Conservation (phyloP, 2,888 invertebrate species). For the Pycnomerus fuliginosus region DNA sequence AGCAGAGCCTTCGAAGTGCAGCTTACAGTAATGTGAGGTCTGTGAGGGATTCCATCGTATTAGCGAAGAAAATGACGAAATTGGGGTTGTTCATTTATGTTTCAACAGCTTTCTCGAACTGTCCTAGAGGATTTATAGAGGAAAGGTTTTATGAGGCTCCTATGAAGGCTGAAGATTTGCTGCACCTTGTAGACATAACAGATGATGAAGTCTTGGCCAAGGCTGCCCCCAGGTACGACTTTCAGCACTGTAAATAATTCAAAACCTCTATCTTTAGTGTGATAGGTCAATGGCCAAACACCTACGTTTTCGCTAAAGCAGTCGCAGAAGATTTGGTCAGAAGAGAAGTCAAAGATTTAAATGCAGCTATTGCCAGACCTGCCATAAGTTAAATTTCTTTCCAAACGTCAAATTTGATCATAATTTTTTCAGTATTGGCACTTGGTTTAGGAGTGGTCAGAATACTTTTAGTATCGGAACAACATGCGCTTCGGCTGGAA, state of each 20-base stretch:
- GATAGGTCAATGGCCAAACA: constrained; percentile 64
- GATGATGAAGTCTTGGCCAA: constrained; percentile 43
- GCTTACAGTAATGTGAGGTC: not conserved
- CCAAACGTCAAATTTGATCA: too few relatives aligned
- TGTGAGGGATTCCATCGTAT: not conserved
- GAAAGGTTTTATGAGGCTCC: constrained; percentile 3
- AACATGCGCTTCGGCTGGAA: not conserved
- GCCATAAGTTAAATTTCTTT: constrained; percentile 56
- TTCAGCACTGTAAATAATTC: not conserved
- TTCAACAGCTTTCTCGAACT: constrained; percentile 62
- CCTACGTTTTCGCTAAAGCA: constrained; percentile 73
- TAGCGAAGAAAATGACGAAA: constrained; percentile 1
- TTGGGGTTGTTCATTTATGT: not conserved
- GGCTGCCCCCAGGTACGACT: not conserved
- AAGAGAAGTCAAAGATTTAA: constrained; percentile 58
- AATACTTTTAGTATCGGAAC: too few relatives aligned
- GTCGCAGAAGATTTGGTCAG: constrained; percentile 65
- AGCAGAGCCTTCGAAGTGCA: not conserved
- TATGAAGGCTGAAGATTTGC: constrained; percentile 28
- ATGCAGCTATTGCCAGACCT: constrained; percentile 68
- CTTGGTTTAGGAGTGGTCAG: constrained; percentile 28
- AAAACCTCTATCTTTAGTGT: constrained; percentile 50
- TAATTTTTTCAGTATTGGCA: constrained; percentile 30
- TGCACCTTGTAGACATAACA: constrained; percentile 51
- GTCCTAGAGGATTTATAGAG: constrained; percentile 50